Conservation (phyloP, 2,888 invertebrate genomes). For the Ochlodes sylvanus region DNA sequence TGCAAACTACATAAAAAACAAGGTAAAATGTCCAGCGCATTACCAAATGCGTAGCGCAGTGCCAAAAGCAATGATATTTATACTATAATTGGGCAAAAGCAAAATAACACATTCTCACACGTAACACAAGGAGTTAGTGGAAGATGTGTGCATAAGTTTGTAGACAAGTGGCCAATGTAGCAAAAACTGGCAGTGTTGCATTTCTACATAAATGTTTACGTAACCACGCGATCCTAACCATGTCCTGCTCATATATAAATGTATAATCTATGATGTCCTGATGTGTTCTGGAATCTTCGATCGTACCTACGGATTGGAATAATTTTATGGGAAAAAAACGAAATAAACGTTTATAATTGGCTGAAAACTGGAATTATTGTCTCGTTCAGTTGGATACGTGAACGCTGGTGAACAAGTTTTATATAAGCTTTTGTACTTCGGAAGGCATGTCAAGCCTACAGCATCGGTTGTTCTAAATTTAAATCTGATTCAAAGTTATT, state of each 20-base stretch:
- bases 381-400: too few species aligned
- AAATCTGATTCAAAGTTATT: too few species aligned
- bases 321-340: too few species aligned
- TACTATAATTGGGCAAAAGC: not conserved
- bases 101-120: slow-evolving; percentile 23
- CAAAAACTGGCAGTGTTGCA: slow-evolving; percentile 68
- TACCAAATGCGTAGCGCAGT: too few species aligned
- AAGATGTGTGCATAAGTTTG: slow-evolving; percentile 38
- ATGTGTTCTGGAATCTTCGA: not conserved
- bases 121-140: slow-evolving; percentile 27
- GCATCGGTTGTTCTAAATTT: too few species aligned
- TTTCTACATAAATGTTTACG: slow-evolving; percentile 71
- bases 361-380: too few species aligned
- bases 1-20: slow-evolving; percentile 15
- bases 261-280: not conserved
- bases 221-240: slow-evolving; percentile 50
- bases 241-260: too few species aligned
- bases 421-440: too few species aligned
- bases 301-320: not conserved
- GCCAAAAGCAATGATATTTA: too few species aligned
- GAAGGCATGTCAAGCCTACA: too few species aligned
- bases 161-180: slow-evolving; percentile 53
- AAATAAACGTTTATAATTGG: too few species aligned
- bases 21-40: not conserved
- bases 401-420: too few species aligned